Percentiles rank a stretch among this genome's conserved stretches.
Evolutionary conservation across 1,140 invertebrate genomes (phyloP).

Genomic region (Drosophila subobscura): DNA sequence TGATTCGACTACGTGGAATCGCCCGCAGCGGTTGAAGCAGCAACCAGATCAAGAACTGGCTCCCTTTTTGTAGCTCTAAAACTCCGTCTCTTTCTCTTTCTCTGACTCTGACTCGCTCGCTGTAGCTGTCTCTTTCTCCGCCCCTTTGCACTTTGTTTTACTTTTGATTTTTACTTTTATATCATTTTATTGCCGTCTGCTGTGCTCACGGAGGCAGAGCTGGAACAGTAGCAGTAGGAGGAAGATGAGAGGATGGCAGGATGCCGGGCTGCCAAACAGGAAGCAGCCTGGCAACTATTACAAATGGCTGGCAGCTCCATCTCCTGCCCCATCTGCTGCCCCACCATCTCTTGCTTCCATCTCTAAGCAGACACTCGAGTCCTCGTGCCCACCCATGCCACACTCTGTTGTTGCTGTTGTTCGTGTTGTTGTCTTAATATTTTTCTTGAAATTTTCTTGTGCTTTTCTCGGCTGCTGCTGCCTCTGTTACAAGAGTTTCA

Average conservation of each 20-base stretch:
- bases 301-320: constrained; percentile 66
- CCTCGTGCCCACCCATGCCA: constrained; percentile 6
- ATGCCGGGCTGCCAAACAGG: constrained; percentile 48
- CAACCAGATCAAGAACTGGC: constrained; percentile 36
- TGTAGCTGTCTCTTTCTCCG: background rate
- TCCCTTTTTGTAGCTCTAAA: constrained; percentile 23
- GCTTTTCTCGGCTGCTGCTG: constrained; percentile 64
- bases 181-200: constrained; percentile 67
- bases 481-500: constrained; percentile 72
- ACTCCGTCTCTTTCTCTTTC: background rate
- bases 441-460: constrained; percentile 81
- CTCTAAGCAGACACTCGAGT: constrained; percentile 59
- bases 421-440: constrained; percentile 77
- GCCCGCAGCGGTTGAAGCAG: constrained; percentile 57
- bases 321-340: constrained; percentile 6
- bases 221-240: background rate
- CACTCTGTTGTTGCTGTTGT: constrained; percentile 9
- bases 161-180: constrained; percentile 74
- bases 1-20: constrained; percentile 74
- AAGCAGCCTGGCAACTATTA: constrained; percentile 68
- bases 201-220: background rate
- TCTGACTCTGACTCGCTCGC: too few species aligned
- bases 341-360: constrained; percentile 6
- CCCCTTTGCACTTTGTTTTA: constrained; percentile 67
- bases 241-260: constrained; percentile 25